Evolutionary conservation across 2,888 invertebrate species (phyloP).

Genomic region (Pseudeuparius sepicola): DNA sequence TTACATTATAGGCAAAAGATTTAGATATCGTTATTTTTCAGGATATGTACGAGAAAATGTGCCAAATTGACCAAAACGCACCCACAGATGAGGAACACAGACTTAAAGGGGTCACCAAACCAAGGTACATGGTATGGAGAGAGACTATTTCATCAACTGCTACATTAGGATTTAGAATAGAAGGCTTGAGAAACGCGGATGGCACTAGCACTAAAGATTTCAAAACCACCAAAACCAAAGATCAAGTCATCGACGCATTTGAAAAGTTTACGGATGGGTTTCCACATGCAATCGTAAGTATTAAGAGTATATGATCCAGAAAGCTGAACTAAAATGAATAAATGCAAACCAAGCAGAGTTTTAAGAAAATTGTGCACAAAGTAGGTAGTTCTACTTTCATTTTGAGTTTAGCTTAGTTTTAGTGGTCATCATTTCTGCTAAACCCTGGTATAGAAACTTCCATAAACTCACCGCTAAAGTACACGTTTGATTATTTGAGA

Average conservation of each 20-base stretch:
- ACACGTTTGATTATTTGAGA: too few relatives aligned
- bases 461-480: too few relatives aligned
- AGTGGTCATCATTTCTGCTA: too few relatives aligned
- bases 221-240: slow-evolving; percentile 82
- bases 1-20: too few relatives aligned
- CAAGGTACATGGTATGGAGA: slow-evolving; percentile 91
- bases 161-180: slow-evolving; percentile 91
- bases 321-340: too few relatives aligned
- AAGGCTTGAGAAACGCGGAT: slow-evolving; percentile 83
- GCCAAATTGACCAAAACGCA: slow-evolving; percentile 81
- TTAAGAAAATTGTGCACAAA: too few relatives aligned
- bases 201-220: slow-evolving; percentile 91
- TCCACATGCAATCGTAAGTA: slow-evolving; percentile 66
- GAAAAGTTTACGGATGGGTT: slow-evolving; percentile 71
- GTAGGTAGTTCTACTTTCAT: too few relatives aligned
- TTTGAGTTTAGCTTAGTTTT: too few relatives aligned
- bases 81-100: slow-evolving; percentile 85
- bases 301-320: slow-evolving; percentile 3
- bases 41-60: slow-evolving; percentile 98
- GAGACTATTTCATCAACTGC: slow-evolving; percentile 97
- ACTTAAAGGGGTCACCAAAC: slow-evolving; percentile 87
- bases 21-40: too few relatives aligned
- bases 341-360: too few relatives aligned
- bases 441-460: too few relatives aligned
- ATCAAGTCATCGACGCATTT: slow-evolving; percentile 72